phyloP scores from a whole-genome alignment of 2,113 vertebrate species.

The Gambusia affinis region DNA sequence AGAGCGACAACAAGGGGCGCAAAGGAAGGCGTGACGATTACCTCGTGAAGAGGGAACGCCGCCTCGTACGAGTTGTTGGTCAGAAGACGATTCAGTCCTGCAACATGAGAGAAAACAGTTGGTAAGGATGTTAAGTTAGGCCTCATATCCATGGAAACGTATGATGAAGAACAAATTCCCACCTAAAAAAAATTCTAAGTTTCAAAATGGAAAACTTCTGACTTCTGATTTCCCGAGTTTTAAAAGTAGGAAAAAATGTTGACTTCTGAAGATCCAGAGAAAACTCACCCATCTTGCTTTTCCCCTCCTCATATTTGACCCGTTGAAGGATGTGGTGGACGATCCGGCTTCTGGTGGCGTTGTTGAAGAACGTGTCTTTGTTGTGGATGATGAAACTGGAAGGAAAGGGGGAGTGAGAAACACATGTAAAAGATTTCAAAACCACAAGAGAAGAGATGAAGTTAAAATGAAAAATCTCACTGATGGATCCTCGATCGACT shows the following conservation, averaged over 20 bases:
- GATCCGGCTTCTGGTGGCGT: constrained; percentile 92
- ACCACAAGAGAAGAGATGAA: not conserved
- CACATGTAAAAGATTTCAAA: not conserved
- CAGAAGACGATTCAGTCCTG: constrained; percentile 93
- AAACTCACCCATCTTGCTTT: constrained; percentile 93
- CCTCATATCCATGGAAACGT: too few species aligned
- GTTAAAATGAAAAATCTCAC: constrained; percentile 79
- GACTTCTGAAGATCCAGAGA: not conserved
- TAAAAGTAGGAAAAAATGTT: too few species aligned
- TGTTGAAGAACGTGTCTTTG: constrained; percentile 96
- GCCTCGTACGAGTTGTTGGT: constrained; percentile 94
- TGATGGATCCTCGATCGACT: constrained; percentile 95
- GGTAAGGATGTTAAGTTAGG: not conserved
- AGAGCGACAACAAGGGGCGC: not conserved
- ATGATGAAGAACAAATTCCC: too few species aligned
- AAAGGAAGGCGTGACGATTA: constrained; percentile 61
- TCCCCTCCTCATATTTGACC: constrained; percentile 95
- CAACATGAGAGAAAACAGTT: constrained; percentile 46
- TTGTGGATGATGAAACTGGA: constrained; percentile 95
- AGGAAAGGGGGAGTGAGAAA: constrained; percentile 39
- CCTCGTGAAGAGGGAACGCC: constrained; percentile 96
- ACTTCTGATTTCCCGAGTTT: too few species aligned
- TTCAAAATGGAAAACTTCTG: too few species aligned
- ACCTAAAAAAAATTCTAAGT: too few species aligned
- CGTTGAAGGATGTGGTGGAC: constrained; percentile 94